These are phyloP conservation scores for Beaufortia kweichowensis DNA, from an alignment of 2,113 vertebrate species.

Conservation along the genomic window DNA sequence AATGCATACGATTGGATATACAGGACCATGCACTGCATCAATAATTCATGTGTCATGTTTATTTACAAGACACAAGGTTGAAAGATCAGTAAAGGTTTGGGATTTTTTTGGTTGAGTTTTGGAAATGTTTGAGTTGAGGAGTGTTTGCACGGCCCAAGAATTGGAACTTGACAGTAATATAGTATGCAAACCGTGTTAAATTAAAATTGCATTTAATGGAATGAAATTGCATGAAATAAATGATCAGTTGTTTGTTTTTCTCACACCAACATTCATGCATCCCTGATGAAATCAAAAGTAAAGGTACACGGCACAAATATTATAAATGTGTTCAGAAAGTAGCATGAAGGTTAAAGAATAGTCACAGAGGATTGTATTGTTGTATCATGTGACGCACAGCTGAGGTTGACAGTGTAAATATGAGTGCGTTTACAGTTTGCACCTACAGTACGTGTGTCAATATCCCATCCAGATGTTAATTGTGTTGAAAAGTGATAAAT, in stretches of 20 bases:
- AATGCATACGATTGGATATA: background rate
- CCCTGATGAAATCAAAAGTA: no score
- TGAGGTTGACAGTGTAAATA: no score
- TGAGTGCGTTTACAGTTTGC: background rate
- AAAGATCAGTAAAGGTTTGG: background rate
- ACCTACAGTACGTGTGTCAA: background rate
- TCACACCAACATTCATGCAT: background rate
- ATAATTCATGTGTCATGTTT: background rate
- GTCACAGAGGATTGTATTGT: background rate
- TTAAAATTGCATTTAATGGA: background rate
- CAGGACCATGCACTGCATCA: background rate
- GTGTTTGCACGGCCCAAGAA: background rate
- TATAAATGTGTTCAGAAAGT: background rate
- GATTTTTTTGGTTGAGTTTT: no score
- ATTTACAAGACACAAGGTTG: background rate
- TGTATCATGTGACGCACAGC: background rate
- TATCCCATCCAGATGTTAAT: slow-evolving; percentile 22
- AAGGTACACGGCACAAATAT: no score
- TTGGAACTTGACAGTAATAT: no score
- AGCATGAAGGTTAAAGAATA: background rate
- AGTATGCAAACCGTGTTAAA: no score
- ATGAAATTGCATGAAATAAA: background rate
- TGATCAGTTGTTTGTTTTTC: background rate
- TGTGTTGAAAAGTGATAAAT: background rate
- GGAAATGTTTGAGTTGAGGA: background rate